Evolutionary conservation across 2,888 invertebrate genomes (phyloP).

Genomic region (Chrysomela aeneicollis): DNA sequence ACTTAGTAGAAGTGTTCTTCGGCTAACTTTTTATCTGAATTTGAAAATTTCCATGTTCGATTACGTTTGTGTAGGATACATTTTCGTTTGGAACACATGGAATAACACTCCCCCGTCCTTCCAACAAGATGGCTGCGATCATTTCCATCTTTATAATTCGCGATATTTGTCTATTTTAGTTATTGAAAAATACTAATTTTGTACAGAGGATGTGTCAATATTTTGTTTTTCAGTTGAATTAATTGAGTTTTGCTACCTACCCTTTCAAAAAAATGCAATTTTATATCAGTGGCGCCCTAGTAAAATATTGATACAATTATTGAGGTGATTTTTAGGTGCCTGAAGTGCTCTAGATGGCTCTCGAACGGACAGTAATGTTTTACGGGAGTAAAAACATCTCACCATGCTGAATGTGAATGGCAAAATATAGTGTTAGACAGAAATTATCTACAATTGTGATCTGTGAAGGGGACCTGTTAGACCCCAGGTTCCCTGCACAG

Average conservation of each 20-base stretch:
- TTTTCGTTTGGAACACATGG: constrained; percentile 61
- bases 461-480: constrained; percentile 89
- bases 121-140: constrained; percentile 63
- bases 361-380: constrained; percentile 32
- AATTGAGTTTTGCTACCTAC: background rate
- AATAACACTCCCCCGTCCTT: constrained; percentile 63
- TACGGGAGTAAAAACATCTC: constrained; percentile 40
- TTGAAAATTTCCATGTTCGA: constrained; percentile 20
- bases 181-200: constrained; percentile 30
- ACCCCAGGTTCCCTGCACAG: constrained; percentile 85
- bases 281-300: background rate
- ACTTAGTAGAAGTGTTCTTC: constrained; percentile 35
- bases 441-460: constrained; percentile 78
- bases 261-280: background rate
- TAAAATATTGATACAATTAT: constrained; percentile 15
- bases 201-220: constrained; percentile 14
- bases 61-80: constrained; percentile 41
- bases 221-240: background rate
- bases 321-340: constrained; percentile 36
- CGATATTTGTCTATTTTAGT: constrained; percentile 40
- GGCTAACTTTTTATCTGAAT: constrained; percentile 20
- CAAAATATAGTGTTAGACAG: constrained; percentile 87
- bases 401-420: constrained; percentile 66
- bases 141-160: constrained; percentile 65
- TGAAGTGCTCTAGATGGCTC: constrained; percentile 59